Evolutionary conservation across 2,888 invertebrate genomes (phyloP).

Genomic region (Drosophila algonquin): DNA sequence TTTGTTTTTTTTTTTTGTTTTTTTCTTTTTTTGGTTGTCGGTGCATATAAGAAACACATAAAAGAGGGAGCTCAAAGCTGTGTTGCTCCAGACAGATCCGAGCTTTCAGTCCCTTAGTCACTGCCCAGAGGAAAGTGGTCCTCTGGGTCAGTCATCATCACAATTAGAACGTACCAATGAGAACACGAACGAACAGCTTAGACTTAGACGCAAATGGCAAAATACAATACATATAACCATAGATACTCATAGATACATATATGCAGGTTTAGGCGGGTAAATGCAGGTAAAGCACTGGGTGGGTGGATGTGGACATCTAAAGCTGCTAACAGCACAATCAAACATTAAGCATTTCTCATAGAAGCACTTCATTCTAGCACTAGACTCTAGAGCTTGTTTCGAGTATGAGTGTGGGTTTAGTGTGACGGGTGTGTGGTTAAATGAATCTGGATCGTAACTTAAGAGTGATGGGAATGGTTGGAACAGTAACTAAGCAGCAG

Average conservation of each 20-base stretch:
- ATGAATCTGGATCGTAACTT: conserved; percentile 8
- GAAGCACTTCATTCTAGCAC: conserved; percentile 4
- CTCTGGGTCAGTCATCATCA: background rate
- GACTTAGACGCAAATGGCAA: conserved; percentile 13
- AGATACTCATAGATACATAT: conserved; percentile 1
- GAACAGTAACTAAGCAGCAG: conserved; percentile 19
- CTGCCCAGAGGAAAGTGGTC: background rate
- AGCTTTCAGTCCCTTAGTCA: conserved; percentile 21
- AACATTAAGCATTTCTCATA: conserved; percentile 39
- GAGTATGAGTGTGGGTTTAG: conserved; percentile 13
- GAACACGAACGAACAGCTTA: conserved; percentile 28
- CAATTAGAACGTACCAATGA: conserved; percentile 32
- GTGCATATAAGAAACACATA: conserved; percentile 58
- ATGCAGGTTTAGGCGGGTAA: background rate
- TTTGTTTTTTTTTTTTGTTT: conserved; percentile 38
- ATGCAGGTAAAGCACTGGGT: conserved; percentile 38
- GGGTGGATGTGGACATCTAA: conserved; percentile 8
- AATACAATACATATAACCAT: background rate
- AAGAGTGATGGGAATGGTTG: conserved; percentile 4
- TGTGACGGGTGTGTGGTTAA: conserved; percentile 3
- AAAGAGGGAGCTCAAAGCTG: conserved; percentile 25
- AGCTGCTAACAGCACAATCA: conserved; percentile 30
- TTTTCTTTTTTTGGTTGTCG: conserved; percentile 27
- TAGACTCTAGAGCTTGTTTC: background rate
- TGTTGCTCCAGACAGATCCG: conserved; percentile 6